Evolutionary conservation across 64 coral and sea anemone species (phyloP), one percentile per base, ranked within the genome.

Genomic region (Stichodactyla mertensii): DNA sequence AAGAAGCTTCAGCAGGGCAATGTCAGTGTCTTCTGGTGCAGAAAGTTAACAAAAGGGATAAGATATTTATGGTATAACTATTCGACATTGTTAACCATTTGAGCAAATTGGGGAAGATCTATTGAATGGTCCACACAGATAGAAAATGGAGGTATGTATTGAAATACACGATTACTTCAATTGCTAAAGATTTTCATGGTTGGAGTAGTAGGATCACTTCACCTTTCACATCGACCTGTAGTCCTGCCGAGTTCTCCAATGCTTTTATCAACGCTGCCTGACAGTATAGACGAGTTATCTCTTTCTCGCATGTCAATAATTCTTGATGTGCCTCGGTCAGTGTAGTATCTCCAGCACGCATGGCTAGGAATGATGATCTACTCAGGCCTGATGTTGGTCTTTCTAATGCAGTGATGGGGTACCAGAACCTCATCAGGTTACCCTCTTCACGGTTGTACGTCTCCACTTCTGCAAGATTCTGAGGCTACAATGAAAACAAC

Each of bases 401-500:
- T 87, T 94, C 89, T 20, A 98, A 28, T 9, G 90, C 87, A 55
- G 52, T 84, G 55, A 98, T 92, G 74, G 95, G 95, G 86, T 98
- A 98, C 95, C 95, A 98, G 81, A 93, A 98, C 45, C 92, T 89
- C 84, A 98, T 67, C 6, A 98, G 87, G 36, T 88, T 92, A 52
- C 95, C 95, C 71, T 98, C 95, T 57, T 98, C 95, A 60, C 92
- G 89, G 77, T 94, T 94, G 85, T 98, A 98, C 4, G 92, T 94
- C 52, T 98, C 95, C 4, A 98, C 87, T 57, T 94, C 92, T 9
- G 88, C 90, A n/a, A 98, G 74, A 15, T 87, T 91, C 88, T 94
- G 89, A 26, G 83, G 55, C 69, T 74, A 66, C 22, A 45, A 45
- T 45, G 1, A 45, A 45, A 45, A 45, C 36, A 45, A 45, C 36